These are phyloP conservation scores for Brachionus calyciflorus DNA, from an alignment of 1,140 invertebrate genomes.

Conservation along the genomic window DNA sequence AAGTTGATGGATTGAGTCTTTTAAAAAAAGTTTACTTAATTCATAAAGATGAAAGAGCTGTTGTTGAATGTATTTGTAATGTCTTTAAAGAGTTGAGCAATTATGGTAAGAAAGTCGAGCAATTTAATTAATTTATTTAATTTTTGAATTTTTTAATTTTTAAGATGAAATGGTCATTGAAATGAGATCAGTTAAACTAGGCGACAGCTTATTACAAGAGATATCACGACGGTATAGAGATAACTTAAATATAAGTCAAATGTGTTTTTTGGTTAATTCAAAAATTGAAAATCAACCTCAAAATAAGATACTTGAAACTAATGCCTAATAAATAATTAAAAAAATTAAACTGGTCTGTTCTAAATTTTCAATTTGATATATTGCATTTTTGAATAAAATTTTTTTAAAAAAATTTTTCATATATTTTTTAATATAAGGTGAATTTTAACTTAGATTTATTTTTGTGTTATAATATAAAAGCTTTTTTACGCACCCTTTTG, in stretches of 20 bases:
- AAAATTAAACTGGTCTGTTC: no score
- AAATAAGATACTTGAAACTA: not conserved
- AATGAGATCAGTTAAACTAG: slow-evolving; percentile 27
- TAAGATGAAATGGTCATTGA: slow-evolving; percentile 28
- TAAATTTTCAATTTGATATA: no score
- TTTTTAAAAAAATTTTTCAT: no score
- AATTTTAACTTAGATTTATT: no score
- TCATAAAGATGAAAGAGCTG: slow-evolving; percentile 16
- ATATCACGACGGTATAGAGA: slow-evolving; percentile 26
- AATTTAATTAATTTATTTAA: no score
- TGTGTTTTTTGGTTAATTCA: slow-evolving; percentile 11
- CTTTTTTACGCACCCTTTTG: no score
- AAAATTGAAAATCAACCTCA: slow-evolving; percentile 2
- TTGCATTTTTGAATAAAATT: no score
- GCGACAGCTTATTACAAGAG: slow-evolving; percentile 2
- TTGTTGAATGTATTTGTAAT: slow-evolving; percentile 34
- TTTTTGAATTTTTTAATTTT: not conserved
- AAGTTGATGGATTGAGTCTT: slow-evolving; percentile 13
- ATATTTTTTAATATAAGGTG: no score
- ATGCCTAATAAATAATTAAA: no score
- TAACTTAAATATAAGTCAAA: slow-evolving; percentile 20
- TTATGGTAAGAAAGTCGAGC: no score
- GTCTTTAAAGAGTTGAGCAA: slow-evolving; percentile 25
- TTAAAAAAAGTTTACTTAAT: slow-evolving; percentile 17
- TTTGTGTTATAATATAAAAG: no score